Evolutionary conservation across 2,113 vertebrate species (phyloP), one percentile per base, ranked within the genome.

Genomic region (Alectura lathami): DNA sequence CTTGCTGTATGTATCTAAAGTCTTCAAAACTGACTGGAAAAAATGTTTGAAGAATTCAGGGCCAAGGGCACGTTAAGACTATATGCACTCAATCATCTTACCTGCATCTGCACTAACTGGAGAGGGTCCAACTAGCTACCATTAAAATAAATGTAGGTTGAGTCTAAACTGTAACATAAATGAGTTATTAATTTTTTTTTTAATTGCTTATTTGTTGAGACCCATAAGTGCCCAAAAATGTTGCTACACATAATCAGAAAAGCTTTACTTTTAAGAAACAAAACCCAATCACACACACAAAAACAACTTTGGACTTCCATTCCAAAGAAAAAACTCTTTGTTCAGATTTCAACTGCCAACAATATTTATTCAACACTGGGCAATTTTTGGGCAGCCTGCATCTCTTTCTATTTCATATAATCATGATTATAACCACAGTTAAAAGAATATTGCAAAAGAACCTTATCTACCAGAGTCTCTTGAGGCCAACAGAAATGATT

Each of bases 231-330:
- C 12, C 8, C 50, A 67, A 82, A 62, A 89, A 57, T 30, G 53
- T 2, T 66, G 27, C 21, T 36, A 53, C 73, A 81, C 10, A 3
- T 40, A 51, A 77, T 27, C 21, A 54, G 32, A 57, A 63, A 45
- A 36, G 50, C 14, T 53, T 53, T 53, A 53, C 29, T 53, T 53
- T 16, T 16, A 53, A 53, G 29, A 63, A 42, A 42, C 15, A 21
- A 17, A 51, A 27, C 26, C 14, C 26, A 51, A 51, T 51, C 26
- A 27, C 43, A 45, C 43, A 45, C 4, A n/a, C 56, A 83, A 81
- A 67, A 2, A 0, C 2, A 1, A 22, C 69, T 32, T 7, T 2
- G 4, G 10, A 68, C 8, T 53, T 40, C 48, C 53, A 69, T 10
- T 3, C 72, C 4, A 77, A 86, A 20, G 8, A 51, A 51, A 1